A percentile compares a stretch with the other conserved stretches of the same genome.
These are phyloP conservation scores for Koerneria pararmatus DNA, from an alignment of 2,888 invertebrate genomes.

Conservation along the genomic window DNA sequence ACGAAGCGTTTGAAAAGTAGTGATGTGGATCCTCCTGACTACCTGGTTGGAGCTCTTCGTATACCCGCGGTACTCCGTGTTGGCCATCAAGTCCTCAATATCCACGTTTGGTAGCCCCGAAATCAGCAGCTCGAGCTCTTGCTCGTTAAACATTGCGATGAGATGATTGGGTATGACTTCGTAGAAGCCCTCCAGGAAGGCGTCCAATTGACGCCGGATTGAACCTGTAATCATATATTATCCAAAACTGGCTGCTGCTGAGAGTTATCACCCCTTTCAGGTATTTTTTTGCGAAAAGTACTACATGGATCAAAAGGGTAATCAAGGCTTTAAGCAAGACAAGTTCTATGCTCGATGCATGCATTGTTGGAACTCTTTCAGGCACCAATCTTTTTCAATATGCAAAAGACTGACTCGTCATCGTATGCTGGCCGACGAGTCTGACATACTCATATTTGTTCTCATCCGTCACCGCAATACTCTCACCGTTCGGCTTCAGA, in stretches of 20 bases:
- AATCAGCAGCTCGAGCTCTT: conserved; percentile 78
- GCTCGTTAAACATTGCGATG: conserved; percentile 84
- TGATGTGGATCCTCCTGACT: conserved; percentile 19
- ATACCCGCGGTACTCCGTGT: conserved; percentile 85
- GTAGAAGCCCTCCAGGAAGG: conserved; percentile 82
- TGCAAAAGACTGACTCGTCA: conserved; percentile 74
- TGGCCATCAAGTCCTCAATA: conserved; percentile 81
- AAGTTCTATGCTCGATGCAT: neutral
- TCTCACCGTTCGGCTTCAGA: conserved; percentile 76
- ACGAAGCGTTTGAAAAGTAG: neutral
- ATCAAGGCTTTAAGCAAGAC: neutral
- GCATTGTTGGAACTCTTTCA: neutral
- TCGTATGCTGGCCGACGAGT: conserved; percentile 84
- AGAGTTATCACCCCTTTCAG: neutral
- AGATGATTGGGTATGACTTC: conserved; percentile 82
- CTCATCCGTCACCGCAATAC: conserved; percentile 78
- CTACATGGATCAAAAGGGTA: neutral
- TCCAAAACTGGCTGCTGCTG: neutral
- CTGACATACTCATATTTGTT: conserved; percentile 84
- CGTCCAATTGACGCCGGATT: conserved; percentile 69
- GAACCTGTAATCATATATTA: conserved; percentile 56
- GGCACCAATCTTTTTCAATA: neutral
- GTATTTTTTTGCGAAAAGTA: neutral
- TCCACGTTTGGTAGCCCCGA: conserved; percentile 84
- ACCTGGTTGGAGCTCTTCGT: conserved; percentile 80